A percentile compares a stretch with the other conserved stretches of the same genome.
Evolutionary conservation across 2,888 invertebrate species (phyloP).

Genomic region (Stenolophus ochropezus): DNA sequence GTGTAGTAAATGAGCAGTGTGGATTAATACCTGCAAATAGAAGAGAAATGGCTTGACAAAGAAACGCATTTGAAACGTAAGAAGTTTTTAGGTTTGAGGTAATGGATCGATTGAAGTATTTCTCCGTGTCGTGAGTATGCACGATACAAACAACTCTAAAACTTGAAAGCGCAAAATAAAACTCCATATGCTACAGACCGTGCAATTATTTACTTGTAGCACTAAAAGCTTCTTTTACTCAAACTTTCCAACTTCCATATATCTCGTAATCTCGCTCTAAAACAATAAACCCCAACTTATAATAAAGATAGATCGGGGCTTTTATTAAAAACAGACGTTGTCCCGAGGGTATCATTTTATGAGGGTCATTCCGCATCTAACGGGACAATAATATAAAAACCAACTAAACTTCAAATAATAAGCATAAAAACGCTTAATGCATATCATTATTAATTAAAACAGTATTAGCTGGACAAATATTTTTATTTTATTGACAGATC

Average conservation of each 20-base stretch:
- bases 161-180: conserved; percentile 22
- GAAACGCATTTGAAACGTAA: conserved; percentile 9
- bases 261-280: conserved; percentile 38
- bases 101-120: conserved; percentile 29
- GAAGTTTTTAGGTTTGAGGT: not conserved
- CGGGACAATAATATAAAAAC: not conserved
- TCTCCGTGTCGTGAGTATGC: conserved; percentile 29
- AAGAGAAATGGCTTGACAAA: not conserved
- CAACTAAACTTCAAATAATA: too few species aligned
- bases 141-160: conserved; percentile 26
- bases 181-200: conserved; percentile 11
- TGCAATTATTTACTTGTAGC: conserved; percentile 35
- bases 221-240: conserved; percentile 4
- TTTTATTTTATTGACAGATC: too few species aligned
- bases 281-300: conserved; percentile 47
- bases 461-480: too few species aligned
- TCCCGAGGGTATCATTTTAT: conserved; percentile 45
- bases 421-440: too few species aligned
- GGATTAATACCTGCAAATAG: not conserved
- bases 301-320: conserved; percentile 50
- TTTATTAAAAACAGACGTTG: conserved; percentile 35
- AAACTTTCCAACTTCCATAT: conserved; percentile 28
- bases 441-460: too few species aligned
- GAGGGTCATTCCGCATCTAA: not conserved
- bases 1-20: not conserved